A percentile compares a stretch with the other conserved stretches of the same genome.
Evolutionary conservation across 2,113 vertebrate species (phyloP).

Genomic region (Neomonachus schauinslandi): DNA sequence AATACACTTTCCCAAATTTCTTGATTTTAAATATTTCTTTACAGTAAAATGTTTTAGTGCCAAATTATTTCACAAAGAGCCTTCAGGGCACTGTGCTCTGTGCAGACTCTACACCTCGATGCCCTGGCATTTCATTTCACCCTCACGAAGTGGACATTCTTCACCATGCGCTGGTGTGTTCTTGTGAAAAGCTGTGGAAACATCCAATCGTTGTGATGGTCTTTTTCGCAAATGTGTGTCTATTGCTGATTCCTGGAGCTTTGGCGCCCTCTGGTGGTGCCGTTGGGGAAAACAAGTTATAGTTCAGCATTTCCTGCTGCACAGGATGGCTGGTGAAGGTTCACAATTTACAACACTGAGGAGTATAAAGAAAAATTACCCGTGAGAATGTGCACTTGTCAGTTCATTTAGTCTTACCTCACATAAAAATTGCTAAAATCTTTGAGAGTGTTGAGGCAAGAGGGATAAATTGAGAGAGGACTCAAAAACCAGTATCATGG

Average conservation of each 20-base stretch:
- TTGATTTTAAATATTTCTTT: not conserved
- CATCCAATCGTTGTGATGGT: accelerated
- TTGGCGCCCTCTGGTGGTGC: not conserved
- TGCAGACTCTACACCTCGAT: too few relatives aligned
- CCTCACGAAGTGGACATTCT: not conserved
- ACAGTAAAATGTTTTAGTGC: not conserved
- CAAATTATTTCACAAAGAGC: not conserved
- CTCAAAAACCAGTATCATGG: not conserved
- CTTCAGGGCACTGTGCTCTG: not conserved
- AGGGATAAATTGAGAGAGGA: not conserved
- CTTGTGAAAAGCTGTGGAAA: not conserved
- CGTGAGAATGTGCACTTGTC: not conserved
- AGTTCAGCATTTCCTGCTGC: accelerated
- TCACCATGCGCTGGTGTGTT: not conserved
- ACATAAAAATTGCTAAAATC: not conserved
- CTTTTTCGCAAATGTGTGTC: not conserved
- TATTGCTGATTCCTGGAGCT: not conserved
- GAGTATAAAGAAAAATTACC: not conserved
- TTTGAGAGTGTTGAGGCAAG: not conserved
- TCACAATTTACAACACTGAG: not conserved
- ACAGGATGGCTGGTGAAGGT: accelerated
- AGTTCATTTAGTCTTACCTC: not conserved
- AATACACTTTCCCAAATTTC: not conserved
- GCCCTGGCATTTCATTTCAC: not conserved
- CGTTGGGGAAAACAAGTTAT: not conserved